Base-by-base conservation (phyloP, 2,113 vertebrate species). In the Pachypanchax playfairii region DNA sequence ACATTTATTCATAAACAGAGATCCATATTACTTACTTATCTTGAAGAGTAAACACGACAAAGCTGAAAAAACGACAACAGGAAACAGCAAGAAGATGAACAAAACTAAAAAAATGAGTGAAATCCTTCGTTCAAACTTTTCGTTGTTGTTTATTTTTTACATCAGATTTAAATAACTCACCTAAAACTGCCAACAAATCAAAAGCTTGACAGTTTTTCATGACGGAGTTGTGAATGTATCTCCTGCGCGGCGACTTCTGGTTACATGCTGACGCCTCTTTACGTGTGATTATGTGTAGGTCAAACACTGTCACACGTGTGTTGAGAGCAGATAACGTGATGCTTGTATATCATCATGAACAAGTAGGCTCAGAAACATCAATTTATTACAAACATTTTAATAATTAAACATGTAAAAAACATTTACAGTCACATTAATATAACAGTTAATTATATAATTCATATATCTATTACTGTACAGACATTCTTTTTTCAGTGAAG, bases 271-370 rank as follows among this genome's bases (percentile, higher is more conserved):
- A 22, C 42, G 24, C 35, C 25, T 49, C 8, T n/a, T 10, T 29
- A 20, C 11, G 3, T 46, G 46, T 28, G 22, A 6, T 1, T 25
- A 24, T 25, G 47, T 49, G 6, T 29, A 39, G 13, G 26, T 21
- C 44, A 47, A 51, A 48, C 55, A 44, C 54, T 58, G 79, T 78
- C 38, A 26, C 66, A 71, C 71, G 25, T 61, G 39, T 89, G 86
- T 48, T 85, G 13, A 39, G 44, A 42, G 47, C 10, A 87, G 88
- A 90, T 90, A 90, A 86, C 75, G 58, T 15, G n/a, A 25, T 26
- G 5, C 56, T 31, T 36, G 5, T 22, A 17, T 3, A 14, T 28
- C 56, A 14, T 18, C 29, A 50, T 6, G 49, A 41, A 69, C 46
- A 69, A 49, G 51, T 4, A 56, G 24, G 6, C 41, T 50, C 0